Conservation (phyloP, 2,888 invertebrate genomes). For the Piscicola geometra region DNA sequence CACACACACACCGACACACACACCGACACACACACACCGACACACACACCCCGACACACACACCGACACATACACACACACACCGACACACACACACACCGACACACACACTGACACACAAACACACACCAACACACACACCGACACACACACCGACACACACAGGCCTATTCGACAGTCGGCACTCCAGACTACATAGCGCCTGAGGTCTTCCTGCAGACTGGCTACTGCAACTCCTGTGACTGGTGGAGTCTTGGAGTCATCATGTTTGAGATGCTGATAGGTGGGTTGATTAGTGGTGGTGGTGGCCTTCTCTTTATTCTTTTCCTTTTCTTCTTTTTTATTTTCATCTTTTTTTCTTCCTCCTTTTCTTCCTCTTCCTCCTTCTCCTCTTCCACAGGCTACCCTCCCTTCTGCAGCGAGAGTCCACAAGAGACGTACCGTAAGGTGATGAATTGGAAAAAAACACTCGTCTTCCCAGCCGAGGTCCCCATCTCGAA, state of each 20-base stretch:
- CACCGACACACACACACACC: neutral
- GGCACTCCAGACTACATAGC: conserved; percentile 99
- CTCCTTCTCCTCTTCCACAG: conserved; percentile 62
- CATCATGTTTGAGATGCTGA: conserved; percentile 99
- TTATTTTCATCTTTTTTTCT: neutral
- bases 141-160: neutral
- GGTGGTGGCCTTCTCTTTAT: too few relatives aligned
- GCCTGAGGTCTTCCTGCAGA: conserved; percentile 90
- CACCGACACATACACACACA: neutral
- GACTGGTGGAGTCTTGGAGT: conserved; percentile 99
- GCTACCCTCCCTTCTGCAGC: conserved; percentile 98
- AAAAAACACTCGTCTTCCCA: conserved; percentile 94
- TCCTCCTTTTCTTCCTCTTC: neutral
- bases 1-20: too few relatives aligned
- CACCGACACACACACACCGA: too few relatives aligned
- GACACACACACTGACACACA: neutral
- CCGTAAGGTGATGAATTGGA: conserved; percentile 97
- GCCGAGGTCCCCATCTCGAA: conserved; percentile 98
- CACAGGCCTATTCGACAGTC: conserved; percentile 62
- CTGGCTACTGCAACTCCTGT: conserved; percentile 93
- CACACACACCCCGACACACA: too few relatives aligned
- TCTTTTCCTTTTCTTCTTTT: too few relatives aligned
- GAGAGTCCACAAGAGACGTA: conserved; percentile 97
- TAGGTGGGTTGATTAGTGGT: conserved; percentile 63
- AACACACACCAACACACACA: neutral